A percentile compares a stretch with the other conserved stretches of the same genome.
Evolutionary conservation across 2,888 invertebrate species (phyloP).

Genomic region (Perdita meconis): DNA sequence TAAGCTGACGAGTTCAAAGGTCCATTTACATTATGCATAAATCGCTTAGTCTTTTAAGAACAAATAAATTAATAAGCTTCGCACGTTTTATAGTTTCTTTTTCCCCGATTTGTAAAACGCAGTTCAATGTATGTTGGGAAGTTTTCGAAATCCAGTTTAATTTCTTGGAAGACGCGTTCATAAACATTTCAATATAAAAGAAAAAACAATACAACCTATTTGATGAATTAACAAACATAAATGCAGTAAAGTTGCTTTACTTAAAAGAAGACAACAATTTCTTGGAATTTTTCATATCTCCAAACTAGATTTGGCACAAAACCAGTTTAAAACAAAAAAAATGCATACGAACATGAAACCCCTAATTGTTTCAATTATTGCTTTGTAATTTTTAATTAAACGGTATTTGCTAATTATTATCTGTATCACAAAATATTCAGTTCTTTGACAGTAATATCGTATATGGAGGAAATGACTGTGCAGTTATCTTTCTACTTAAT

Average conservation of each 20-base stretch:
- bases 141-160: not conserved
- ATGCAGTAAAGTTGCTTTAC: slow-evolving; percentile 23
- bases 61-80: no score
- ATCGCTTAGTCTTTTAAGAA: not conserved
- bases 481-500: slow-evolving; percentile 37
- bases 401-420: slow-evolving; percentile 24
- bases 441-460: slow-evolving; percentile 29
- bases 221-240: slow-evolving; percentile 28
- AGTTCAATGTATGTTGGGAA: not conserved
- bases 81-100: not conserved
- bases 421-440: slow-evolving; percentile 58
- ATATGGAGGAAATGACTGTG: not conserved
- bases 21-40: not conserved
- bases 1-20: no score
- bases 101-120: not conserved
- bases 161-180: slow-evolving; percentile 36
- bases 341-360: not conserved
- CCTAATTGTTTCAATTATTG: slow-evolving; percentile 15
- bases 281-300: slow-evolving; percentile 4
- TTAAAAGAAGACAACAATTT: slow-evolving; percentile 9
- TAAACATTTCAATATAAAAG: slow-evolving; percentile 7
- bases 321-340: slow-evolving; percentile 11
- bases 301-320: slow-evolving; percentile 38
- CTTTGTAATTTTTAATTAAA: slow-evolving; percentile 14
- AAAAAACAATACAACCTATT: slow-evolving; percentile 29